Evolutionary conservation across 2,888 invertebrate genomes (phyloP).

Genomic region (Drosophila incognita): DNA sequence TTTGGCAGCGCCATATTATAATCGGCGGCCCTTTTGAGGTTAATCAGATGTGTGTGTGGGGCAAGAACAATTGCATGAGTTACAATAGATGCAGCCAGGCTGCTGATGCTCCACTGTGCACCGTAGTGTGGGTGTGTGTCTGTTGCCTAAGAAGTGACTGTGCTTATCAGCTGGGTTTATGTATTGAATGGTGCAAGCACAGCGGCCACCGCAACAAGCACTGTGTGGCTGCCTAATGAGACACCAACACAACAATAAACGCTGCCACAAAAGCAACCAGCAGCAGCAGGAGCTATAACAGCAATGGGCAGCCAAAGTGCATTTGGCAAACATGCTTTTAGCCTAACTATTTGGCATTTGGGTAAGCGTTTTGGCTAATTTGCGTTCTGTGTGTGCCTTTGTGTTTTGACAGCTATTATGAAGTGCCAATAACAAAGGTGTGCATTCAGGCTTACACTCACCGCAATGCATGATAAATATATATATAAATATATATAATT

Average conservation of each 20-base stretch:
- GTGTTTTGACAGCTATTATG: constrained; percentile 53
- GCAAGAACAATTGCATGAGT: constrained; percentile 22
- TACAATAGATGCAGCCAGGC: constrained; percentile 5
- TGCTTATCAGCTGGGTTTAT: constrained; percentile 30
- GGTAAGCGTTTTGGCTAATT: constrained; percentile 53
- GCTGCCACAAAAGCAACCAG: constrained; percentile 37
- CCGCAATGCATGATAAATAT: not conserved
- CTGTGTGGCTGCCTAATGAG: constrained; percentile 43
- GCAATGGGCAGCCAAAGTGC: constrained; percentile 30
- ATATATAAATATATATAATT: not conserved
- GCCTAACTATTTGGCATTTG: constrained; percentile 32
- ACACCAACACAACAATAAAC: constrained; percentile 44
- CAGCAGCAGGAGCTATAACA: constrained; percentile 16
- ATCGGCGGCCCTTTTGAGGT: constrained; percentile 26
- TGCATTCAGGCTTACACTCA: not conserved
- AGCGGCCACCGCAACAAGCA: constrained; percentile 32
- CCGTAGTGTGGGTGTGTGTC: not conserved
- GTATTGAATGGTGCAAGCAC: constrained; percentile 44
- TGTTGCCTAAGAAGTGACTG: constrained; percentile 4
- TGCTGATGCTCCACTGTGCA: constrained; percentile 1
- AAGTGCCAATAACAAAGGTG: constrained; percentile 55
- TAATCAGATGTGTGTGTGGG: not conserved
- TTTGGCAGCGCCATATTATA: not conserved
- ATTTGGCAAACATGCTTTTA: constrained; percentile 53
- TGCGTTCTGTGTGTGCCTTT: constrained; percentile 22